Base-by-base conservation (phyloP, 2,797 vertebrate species). In the Molossus alvarezi region DNA sequence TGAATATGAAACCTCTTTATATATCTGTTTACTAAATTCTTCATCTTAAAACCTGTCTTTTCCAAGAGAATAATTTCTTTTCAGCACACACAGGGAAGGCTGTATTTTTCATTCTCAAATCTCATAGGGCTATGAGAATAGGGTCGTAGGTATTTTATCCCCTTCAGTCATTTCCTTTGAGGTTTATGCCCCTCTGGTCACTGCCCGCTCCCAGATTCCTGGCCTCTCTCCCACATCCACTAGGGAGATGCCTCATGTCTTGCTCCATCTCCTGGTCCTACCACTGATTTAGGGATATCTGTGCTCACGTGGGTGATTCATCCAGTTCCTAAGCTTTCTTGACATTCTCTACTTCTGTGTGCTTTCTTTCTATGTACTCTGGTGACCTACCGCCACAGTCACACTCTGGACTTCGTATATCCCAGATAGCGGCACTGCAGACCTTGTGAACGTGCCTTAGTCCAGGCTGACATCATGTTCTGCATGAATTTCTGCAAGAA, bases 101-200 rank as follows among this genome's bases (percentile, higher is more conserved):
- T 90, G 25, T 53, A 88, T 45, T 45, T 90, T 92, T 60, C 27
- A 86, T 80, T 88, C 45, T 95, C 33, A 96, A 93, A 88, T 29
- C 77, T 8, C 41, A 37, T 12, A 67, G 41, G 67, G 14, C 58
- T 65, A 11, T n/a, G 15, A 87, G 29, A 64, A 75, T 21, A 13
- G 17, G 5, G 1, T 51, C 69, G 60, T 29, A 9, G 29, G n/a
- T 12, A 75, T 77, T 89, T 77, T 77, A 55, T 15, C 33, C 91
- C 29, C n/a, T 48, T 65, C 15, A 29, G n/a, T 53, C 33, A 62
- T 33, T 82, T 73, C 27, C 83, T 90, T 73, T 71, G 53, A 72
- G 33, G 65, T 41, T 79, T 83, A 90, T 72, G 20, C 6, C 15
- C 11, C 71, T 72, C 29, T 53, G 37, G 37, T 33, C 7, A 45